A percentile compares a stretch with the other conserved stretches of the same genome.
Evolutionary conservation across 2,113 vertebrate genomes (phyloP).

Genomic region (Clarias macrocephalus): DNA sequence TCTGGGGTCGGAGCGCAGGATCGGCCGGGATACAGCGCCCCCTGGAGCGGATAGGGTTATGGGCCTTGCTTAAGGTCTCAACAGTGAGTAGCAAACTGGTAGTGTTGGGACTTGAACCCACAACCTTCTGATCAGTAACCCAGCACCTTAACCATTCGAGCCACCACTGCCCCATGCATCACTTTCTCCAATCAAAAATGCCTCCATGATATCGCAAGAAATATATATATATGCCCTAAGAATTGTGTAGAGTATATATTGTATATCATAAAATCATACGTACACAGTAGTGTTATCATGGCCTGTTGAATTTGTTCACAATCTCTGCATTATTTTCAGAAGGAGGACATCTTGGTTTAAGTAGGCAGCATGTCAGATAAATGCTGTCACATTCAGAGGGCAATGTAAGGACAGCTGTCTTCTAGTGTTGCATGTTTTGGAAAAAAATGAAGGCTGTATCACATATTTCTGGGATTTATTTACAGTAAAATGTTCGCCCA

Average conservation of each 20-base stretch:
- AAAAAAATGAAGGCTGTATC: conserved; percentile 1
- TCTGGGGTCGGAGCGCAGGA: too few relatives aligned
- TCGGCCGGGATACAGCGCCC: too few relatives aligned
- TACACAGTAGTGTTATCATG: neutral
- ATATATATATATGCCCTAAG: neutral
- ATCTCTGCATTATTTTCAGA: neutral
- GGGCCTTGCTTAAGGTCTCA: too few relatives aligned
- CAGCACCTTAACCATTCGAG: too few relatives aligned
- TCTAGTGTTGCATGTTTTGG: conserved; percentile 5
- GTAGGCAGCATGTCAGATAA: neutral
- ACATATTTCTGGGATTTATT: conserved; percentile 3
- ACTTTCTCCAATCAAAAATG: neutral
- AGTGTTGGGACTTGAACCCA: too few relatives aligned
- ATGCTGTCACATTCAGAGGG: neutral
- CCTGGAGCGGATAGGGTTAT: too few relatives aligned
- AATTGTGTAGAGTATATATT: neutral
- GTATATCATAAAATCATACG: neutral
- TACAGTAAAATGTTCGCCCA: conserved; percentile 4
- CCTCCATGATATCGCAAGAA: neutral
- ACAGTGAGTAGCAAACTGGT: too few relatives aligned
- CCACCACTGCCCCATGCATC: too few relatives aligned
- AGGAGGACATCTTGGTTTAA: neutral
- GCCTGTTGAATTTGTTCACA: neutral
- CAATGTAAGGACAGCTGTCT: neutral
- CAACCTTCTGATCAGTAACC: too few relatives aligned